Percentiles rank a stretch among this genome's conserved stretches.
Conservation (phyloP, 2,888 invertebrate genomes). For the Shargacucullia verbasci region DNA sequence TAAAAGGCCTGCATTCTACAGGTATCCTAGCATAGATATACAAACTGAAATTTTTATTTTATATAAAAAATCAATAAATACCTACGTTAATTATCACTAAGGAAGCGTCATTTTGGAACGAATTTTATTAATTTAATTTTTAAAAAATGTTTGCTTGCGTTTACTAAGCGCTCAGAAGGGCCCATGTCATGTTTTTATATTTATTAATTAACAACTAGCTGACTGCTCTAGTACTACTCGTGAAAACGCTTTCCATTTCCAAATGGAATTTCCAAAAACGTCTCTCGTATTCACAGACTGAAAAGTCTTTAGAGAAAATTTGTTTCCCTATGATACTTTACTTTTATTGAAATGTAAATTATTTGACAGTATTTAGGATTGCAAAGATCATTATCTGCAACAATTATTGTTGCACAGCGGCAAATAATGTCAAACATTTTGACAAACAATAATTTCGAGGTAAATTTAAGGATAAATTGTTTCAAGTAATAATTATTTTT, state of each 20-base stretch:
- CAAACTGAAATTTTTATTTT: slow-evolving; percentile 60
- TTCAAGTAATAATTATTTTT: no score
- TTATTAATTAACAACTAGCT: slow-evolving; percentile 46
- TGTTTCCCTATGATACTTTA: slow-evolving; percentile 21
- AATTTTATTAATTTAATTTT: slow-evolving; percentile 53
- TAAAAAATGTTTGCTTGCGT: slow-evolving; percentile 44
- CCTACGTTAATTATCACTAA: slow-evolving; percentile 72
- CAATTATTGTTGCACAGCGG: background rate
- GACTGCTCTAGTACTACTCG: slow-evolving; percentile 36
- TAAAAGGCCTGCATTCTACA: slow-evolving; percentile 47
- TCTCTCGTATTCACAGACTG: slow-evolving; percentile 13
- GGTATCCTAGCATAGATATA: slow-evolving; percentile 60
- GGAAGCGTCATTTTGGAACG: slow-evolving; percentile 77
- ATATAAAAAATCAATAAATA: slow-evolving; percentile 67
- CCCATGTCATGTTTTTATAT: slow-evolving; percentile 53
- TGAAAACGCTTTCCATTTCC: slow-evolving; percentile 35
- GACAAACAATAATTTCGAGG: slow-evolving; percentile 8
- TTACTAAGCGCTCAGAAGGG: slow-evolving; percentile 53
- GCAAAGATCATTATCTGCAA: slow-evolving; percentile 7
- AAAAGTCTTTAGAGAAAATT: background rate
- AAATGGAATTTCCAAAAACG: slow-evolving; percentile 30
- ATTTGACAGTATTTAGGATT: slow-evolving; percentile 5
- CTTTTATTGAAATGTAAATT: no score
- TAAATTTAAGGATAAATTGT: no score
- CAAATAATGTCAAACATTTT: background rate